Conservation (phyloP, 2,888 invertebrate genomes). For the Torymus texanus region DNA sequence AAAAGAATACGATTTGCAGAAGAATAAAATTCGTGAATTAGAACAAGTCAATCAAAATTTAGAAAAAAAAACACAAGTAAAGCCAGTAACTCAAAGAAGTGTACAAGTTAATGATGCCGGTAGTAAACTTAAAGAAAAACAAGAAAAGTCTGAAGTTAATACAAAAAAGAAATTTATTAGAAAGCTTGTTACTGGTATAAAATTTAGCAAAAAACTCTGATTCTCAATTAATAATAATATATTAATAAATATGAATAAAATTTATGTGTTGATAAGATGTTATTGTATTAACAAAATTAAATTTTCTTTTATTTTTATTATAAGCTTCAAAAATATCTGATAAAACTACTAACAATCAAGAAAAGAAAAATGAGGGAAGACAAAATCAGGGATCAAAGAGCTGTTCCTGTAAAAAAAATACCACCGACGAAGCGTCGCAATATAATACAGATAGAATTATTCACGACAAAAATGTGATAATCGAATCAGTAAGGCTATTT, state of each 20-base stretch:
- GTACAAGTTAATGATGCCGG: neutral
- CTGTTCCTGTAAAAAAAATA: conserved; percentile 3
- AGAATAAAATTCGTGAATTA: conserved; percentile 26
- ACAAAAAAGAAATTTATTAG: conserved; percentile 34
- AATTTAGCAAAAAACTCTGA: neutral
- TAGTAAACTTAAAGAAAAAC: conserved; percentile 32
- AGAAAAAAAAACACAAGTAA: conserved; percentile 25
- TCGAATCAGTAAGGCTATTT: conserved; percentile 60
- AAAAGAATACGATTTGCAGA: conserved; percentile 69
- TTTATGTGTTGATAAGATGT: conserved; percentile 1
- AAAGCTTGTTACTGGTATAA: conserved; percentile 27
- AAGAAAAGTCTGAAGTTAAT: conserved; percentile 39
- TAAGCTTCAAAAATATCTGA: conserved; percentile 45
- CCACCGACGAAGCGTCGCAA: neutral
- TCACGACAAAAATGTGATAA: conserved; percentile 61
- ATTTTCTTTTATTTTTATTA: neutral
- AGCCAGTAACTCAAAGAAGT: conserved; percentile 9
- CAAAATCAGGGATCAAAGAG: neutral
- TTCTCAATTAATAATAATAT: no score
- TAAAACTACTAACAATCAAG: neutral
- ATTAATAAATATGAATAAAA: neutral
- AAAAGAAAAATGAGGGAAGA: conserved; percentile 18
- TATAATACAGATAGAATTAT: conserved; percentile 38
- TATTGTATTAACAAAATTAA: conserved; percentile 7
- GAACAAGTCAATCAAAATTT: conserved; percentile 14